Percentiles rank a stretch among this genome's conserved stretches.
These are phyloP conservation scores for Athalia cordata DNA, from an alignment of 2,888 invertebrate species.

Conservation along the genomic window DNA sequence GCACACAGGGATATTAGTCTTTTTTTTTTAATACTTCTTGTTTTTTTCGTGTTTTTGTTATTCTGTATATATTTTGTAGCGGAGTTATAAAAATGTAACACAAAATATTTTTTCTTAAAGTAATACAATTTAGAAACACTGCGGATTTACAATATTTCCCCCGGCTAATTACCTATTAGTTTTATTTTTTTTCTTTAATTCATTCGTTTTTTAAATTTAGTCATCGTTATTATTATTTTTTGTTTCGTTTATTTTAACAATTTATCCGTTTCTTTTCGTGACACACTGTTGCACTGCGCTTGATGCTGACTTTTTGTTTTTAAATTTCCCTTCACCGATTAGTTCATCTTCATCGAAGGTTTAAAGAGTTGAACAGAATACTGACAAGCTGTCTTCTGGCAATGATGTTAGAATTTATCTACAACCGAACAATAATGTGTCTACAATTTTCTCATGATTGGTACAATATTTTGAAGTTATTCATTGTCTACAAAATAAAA, in stretches of 20 bases:
- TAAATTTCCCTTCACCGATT: constrained; percentile 46
- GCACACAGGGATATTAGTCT: constrained; percentile 66
- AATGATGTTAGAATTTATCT: constrained; percentile 61
- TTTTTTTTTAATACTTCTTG: constrained; percentile 50
- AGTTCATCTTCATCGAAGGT: constrained; percentile 50
- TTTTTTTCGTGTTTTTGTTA: constrained; percentile 53
- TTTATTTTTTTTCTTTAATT: constrained; percentile 45
- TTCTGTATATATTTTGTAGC: constrained; percentile 69
- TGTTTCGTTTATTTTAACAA: constrained; percentile 56
- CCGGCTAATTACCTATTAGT: constrained; percentile 57
- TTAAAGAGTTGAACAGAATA: constrained; percentile 63
- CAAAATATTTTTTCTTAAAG: constrained; percentile 71
- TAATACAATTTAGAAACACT: constrained; percentile 70
- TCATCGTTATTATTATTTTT: constrained; percentile 48
- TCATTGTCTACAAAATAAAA: constrained; percentile 41
- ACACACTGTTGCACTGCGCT: constrained; percentile 52
- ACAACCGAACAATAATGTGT: constrained; percentile 46
- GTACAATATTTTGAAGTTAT: constrained; percentile 4
- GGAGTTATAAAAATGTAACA: constrained; percentile 72
- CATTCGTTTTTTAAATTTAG: constrained; percentile 44
- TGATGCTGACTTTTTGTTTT: constrained; percentile 52
- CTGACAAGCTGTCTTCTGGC: constrained; percentile 61
- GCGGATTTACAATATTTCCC: constrained; percentile 68
- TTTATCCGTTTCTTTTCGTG: constrained; percentile 55
- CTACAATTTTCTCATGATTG: neutral